Conservation (phyloP, 2,113 vertebrate genomes). For the Phalacrocorax carbo region DNA sequence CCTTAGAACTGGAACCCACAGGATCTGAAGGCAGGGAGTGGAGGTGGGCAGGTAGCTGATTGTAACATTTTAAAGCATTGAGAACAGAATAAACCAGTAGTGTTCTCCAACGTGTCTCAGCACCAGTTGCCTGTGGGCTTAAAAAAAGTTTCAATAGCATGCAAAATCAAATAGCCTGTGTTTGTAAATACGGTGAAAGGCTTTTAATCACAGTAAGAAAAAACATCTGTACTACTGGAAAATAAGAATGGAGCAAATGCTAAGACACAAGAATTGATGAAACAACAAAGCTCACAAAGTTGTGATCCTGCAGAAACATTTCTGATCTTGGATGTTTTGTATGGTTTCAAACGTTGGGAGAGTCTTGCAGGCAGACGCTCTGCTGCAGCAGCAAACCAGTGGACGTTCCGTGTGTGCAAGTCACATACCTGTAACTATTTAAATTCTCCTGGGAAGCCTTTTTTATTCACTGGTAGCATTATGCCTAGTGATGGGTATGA, state of each 20-base stretch:
- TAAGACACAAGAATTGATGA: neutral
- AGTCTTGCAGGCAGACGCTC: neutral
- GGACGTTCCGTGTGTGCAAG: neutral
- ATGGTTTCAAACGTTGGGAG: neutral
- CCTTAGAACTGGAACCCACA: neutral
- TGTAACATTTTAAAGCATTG: neutral
- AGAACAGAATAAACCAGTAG: neutral
- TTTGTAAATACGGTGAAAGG: neutral
- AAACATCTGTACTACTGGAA: neutral
- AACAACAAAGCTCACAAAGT: neutral
- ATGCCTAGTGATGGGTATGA: neutral
- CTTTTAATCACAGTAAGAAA: neutral
- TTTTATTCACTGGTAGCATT: neutral
- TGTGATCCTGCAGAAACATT: neutral
- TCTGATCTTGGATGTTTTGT: neutral
- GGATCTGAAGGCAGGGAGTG: neutral
- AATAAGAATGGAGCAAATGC: neutral
- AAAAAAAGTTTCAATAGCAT: neutral
- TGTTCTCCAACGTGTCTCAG: neutral
- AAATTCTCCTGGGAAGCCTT: neutral
- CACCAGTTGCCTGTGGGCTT: neutral
- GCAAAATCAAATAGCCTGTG: neutral
- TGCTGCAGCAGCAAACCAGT: neutral
- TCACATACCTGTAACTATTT: neutral
- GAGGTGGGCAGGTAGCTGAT: neutral